Evolutionary conservation across 2,797 vertebrate genomes (phyloP).

Genomic region (Heterohyrax brucei): DNA sequence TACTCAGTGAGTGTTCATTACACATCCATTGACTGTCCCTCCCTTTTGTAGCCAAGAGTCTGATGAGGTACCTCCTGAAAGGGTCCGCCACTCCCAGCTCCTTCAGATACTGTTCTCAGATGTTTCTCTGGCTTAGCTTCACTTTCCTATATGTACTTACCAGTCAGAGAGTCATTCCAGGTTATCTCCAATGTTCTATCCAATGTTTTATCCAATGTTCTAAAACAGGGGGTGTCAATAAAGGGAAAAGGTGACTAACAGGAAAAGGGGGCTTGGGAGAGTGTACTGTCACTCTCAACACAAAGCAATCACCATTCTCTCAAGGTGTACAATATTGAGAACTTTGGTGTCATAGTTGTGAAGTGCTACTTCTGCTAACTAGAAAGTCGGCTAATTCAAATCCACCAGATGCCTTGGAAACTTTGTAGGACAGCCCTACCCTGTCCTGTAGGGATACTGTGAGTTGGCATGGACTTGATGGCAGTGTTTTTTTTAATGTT

Average conservation of each 20-base stretch:
- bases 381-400: too few species aligned
- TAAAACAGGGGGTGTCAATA: too few species aligned
- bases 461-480: too few species aligned
- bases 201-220: too few species aligned
- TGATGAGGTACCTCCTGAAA: not conserved
- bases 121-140: not conserved
- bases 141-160: not conserved
- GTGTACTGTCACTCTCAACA: not conserved
- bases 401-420: too few species aligned
- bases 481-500: too few species aligned
- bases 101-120: not conserved
- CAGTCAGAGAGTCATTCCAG: too few species aligned
- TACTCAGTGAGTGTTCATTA: not conserved
- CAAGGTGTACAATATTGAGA: too few species aligned
- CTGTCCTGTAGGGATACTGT: too few species aligned
- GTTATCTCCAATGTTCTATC: fast-evolving
- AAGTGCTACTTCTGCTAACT: too few species aligned
- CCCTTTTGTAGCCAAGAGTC: not conserved
- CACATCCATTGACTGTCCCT: fast-evolving
- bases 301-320: not conserved
- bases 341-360: too few species aligned
- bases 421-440: too few species aligned
- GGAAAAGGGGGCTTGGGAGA: not conserved
- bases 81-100: not conserved
- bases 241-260: not conserved